A percentile compares a stretch with the other conserved stretches of the same genome.
Evolutionary conservation across 2,888 invertebrate genomes (phyloP).

Genomic region (Sisyra terminalis): DNA sequence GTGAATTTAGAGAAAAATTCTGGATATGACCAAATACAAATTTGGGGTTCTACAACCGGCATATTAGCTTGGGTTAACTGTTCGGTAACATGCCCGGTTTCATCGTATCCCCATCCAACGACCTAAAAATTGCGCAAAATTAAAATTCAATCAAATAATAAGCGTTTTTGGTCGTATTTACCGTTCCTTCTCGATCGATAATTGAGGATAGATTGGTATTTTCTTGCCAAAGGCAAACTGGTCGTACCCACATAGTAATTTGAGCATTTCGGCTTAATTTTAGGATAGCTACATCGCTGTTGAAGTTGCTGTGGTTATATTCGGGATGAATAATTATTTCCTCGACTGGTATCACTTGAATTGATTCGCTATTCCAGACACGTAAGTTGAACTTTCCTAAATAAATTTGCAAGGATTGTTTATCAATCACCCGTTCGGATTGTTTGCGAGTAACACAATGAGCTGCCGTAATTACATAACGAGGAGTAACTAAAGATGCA

Average conservation of each 20-base stretch:
- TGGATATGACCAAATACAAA: constrained; percentile 40
- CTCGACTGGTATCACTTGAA: constrained; percentile 22
- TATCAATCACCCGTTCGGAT: constrained; percentile 15
- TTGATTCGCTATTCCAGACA: constrained; percentile 22
- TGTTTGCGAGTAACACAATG: constrained; percentile 22
- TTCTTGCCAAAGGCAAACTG: constrained; percentile 23
- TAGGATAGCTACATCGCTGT: constrained; percentile 22
- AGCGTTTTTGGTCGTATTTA: neutral
- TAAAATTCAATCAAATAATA: neutral
- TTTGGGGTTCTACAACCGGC: constrained; percentile 40
- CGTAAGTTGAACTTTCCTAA: constrained; percentile 20
- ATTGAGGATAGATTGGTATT: constrained; percentile 14
- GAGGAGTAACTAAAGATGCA: constrained; percentile 19
- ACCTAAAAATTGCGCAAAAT: constrained; percentile 17
- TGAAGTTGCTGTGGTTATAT: constrained; percentile 20
- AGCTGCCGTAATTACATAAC: constrained; percentile 22
- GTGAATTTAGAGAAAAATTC: constrained; percentile 42
- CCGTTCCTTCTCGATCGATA: constrained; percentile 17
- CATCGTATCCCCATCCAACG: constrained; percentile 36
- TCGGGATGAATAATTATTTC: constrained; percentile 20
- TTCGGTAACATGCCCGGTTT: constrained; percentile 37
- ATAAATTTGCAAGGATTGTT: constrained; percentile 20
- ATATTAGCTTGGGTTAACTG: constrained; percentile 38
- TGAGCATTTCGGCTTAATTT: constrained; percentile 18
- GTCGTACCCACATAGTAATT: constrained; percentile 22